Base-by-base conservation (phyloP, 2,888 invertebrate species). In the Conops quadrifasciatus region DNA sequence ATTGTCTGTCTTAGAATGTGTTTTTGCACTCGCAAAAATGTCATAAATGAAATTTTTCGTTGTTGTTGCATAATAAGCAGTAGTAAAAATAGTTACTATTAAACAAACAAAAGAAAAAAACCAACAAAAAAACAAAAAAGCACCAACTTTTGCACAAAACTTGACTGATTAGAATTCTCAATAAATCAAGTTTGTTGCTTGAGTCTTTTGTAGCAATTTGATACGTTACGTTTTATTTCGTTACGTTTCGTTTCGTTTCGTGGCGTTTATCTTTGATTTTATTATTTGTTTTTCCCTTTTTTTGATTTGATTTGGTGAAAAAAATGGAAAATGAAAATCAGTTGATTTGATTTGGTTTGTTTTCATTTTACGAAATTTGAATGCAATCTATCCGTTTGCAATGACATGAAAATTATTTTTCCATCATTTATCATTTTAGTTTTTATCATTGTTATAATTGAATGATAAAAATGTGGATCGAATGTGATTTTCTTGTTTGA, bases 171-270 rank as follows among this genome's bases (percentile, higher is more conserved):
- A 62, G 36, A 45, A 43, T 62, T 62, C 45, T 43, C 24, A 13
- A 63, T 24, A 63, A 56, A 66, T 66, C 66, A 66, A 66, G 66
- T 66, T 66, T 56, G 66, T 36, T 66, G 53, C 66, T 66, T 36
- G 30, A 66, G 66, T 66, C 66, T 56, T 66, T 56, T 43, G 66
- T n/a, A 53, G 4, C 9, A 36, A 36, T 36, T 7, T 36, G 4
- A 36, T n/a, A n/a, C n/a, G n/a, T 15, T n/a, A n/a, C n/a, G 9
- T 36, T 36, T 36, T 7, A 4, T 36, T 36, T 36, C 4, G 9
- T 36, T 36, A 9, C 4, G 9, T 36, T 36, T 58, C 58, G 58
- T 16, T 58, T 58, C 16, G 49, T n/a, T 64, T 64, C 45, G 64
- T n/a, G n/a, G 11, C 16, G n/a, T n/a, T n/a, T n/a, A n/a, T n/a